These are phyloP conservation scores for Aphis gossypii DNA, from an alignment of 1,140 invertebrate species.

Conservation along the genomic window DNA sequence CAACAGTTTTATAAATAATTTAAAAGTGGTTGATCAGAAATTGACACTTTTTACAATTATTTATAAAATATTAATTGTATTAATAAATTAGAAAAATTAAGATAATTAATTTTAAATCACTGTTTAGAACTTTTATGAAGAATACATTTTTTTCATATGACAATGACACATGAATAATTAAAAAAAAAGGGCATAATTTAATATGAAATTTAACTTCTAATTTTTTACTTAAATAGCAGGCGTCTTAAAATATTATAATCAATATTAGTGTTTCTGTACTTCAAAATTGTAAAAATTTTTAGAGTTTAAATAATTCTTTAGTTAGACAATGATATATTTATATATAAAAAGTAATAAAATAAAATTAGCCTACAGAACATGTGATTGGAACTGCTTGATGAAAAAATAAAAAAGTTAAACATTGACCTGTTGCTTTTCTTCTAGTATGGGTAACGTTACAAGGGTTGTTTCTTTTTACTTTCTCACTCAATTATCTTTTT, in stretches of 20 bases:
- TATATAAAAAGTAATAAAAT: not conserved
- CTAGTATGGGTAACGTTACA: not conserved
- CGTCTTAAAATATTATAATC: not conserved
- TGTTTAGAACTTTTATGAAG: not conserved
- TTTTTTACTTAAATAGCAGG: not conserved
- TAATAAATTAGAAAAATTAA: not conserved
- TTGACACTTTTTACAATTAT: not conserved
- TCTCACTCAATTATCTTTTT: not conserved
- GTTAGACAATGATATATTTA: not conserved
- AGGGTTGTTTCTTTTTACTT: conserved; percentile 1
- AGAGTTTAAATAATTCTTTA: not conserved
- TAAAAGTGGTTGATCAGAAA: not conserved
- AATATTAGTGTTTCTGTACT: not conserved
- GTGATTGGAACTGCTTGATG: not conserved
- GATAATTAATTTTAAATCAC: not conserved
- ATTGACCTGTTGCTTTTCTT: conserved; percentile 3
- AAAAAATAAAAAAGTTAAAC: conserved; percentile 4
- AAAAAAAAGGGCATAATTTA: not conserved
- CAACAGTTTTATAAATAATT: not conserved
- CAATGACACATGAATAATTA: not conserved
- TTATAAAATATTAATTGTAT: not conserved
- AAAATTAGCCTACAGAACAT: not conserved
- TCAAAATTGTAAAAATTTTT: not conserved
- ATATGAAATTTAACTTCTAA: not conserved
- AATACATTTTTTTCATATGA: not conserved